Percentiles rank a stretch among this genome's conserved stretches.
Evolutionary conservation across 2,797 vertebrate species (phyloP).

Genomic region (Mycteria americana): DNA sequence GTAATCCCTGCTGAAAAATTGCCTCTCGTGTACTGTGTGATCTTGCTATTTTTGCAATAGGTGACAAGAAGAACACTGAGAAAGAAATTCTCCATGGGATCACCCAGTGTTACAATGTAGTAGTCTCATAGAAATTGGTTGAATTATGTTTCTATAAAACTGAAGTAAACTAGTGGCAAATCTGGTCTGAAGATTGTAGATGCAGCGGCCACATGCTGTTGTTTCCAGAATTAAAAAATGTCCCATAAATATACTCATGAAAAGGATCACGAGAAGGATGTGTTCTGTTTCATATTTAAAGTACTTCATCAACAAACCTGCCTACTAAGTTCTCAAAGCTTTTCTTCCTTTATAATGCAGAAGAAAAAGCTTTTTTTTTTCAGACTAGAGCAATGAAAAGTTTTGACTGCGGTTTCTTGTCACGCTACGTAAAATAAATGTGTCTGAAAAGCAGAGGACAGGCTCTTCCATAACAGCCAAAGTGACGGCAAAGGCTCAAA

Average conservation of each 20-base stretch:
- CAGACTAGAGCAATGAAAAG: background rate
- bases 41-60: background rate
- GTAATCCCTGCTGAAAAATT: background rate
- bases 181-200: background rate
- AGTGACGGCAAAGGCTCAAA: background rate
- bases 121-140: background rate
- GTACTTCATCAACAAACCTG: background rate
- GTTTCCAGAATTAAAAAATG: background rate
- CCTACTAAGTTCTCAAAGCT: background rate
- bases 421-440: background rate
- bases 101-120: background rate
- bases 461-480: background rate
- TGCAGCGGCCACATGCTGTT: background rate
- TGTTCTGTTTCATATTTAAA: background rate
- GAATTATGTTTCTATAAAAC: background rate
- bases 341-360: background rate
- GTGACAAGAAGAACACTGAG: background rate
- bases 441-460: background rate
- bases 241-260: background rate
- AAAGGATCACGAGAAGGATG: background rate
- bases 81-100: background rate
- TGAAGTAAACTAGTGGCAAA: background rate
- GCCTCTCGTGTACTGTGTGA: background rate
- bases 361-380: background rate
- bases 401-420: slow-evolving; percentile 26